Percentiles rank a stretch among this genome's conserved stretches.
phyloP scores from a whole-genome alignment of 92 coral and sea anemone species.

The Parazoanthus swiftii region DNA sequence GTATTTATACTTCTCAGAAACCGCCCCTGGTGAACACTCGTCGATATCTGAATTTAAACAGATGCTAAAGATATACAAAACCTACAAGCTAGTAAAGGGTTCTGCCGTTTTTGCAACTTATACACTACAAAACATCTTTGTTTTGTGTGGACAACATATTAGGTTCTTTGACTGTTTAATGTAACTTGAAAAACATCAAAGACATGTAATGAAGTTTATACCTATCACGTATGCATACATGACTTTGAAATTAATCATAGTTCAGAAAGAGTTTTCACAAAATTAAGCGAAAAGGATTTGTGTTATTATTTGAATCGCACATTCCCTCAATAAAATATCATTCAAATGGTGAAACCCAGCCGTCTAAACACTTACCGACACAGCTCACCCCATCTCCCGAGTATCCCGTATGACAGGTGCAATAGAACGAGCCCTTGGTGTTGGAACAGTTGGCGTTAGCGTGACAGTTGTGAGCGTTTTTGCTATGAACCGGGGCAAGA shows the following conservation, averaged over 20 bases:
- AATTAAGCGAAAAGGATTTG: too few relatives aligned
- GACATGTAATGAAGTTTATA: too few relatives aligned
- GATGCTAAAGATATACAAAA: too few relatives aligned
- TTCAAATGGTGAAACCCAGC: not conserved
- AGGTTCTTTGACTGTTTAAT: not conserved
- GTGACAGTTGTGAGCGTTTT: not conserved
- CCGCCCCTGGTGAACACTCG: not conserved
- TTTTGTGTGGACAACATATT: too few relatives aligned
- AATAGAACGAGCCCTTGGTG: constrained; percentile 84
- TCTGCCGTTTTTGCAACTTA: not conserved
- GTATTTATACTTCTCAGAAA: constrained; percentile 19
- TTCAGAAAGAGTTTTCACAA: too few relatives aligned
- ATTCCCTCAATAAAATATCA: too few relatives aligned
- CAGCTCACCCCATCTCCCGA: constrained; percentile 56
- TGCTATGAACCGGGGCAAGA: not conserved
- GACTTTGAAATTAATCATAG: too few relatives aligned
- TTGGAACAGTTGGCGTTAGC: constrained; percentile 63
- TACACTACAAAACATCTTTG: not conserved
- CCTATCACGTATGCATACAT: too few relatives aligned
- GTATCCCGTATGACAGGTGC: constrained; percentile 85
- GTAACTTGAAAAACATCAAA: not conserved
- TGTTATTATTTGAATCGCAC: too few relatives aligned
- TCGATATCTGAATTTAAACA: not conserved
- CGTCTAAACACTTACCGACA: not conserved
- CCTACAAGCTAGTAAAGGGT: not conserved